phyloP scores from a whole-genome alignment of 2,888 invertebrate genomes.

The Rhagonycha fulva region DNA sequence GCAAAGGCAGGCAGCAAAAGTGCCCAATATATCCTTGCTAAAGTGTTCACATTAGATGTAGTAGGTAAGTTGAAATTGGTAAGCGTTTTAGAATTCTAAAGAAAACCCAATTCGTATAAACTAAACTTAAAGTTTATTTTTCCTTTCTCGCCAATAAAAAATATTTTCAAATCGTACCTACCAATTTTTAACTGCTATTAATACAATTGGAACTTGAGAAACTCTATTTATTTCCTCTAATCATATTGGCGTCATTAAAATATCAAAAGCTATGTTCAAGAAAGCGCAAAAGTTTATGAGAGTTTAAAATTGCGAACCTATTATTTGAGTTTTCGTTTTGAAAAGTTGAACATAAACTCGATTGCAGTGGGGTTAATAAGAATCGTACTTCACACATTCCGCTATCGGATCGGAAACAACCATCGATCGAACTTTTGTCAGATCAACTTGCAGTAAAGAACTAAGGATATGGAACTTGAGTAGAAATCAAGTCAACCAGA shows the following conservation, averaged over 20 bases:
- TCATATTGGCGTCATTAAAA: conserved; percentile 14
- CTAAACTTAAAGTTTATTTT: not conserved
- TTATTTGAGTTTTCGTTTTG: conserved; percentile 15
- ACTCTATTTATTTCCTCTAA: conserved; percentile 5
- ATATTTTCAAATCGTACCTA: not conserved
- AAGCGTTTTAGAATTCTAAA: not conserved
- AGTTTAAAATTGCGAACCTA: conserved; percentile 16
- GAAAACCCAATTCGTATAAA: not conserved
- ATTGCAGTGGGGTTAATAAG: conserved; percentile 21
- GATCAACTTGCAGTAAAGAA: conserved; percentile 19
- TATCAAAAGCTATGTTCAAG: conserved; percentile 1
- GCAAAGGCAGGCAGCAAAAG: not conserved
- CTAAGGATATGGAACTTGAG: conserved; percentile 21
- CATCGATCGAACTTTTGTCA: conserved; percentile 19
- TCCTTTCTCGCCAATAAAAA: not conserved
- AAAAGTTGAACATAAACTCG: conserved; percentile 15
- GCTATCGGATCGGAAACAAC: conserved; percentile 20
- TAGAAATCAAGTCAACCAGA: conserved; percentile 27
- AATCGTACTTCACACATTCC: conserved; percentile 21
- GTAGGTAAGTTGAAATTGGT: not conserved
- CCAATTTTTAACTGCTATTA: not conserved
- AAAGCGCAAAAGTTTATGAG: conserved; percentile 6
- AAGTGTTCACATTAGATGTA: not conserved
- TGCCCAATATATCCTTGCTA: not conserved
- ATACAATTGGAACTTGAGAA: conserved; percentile 6